Evolutionary conservation across 2,113 vertebrate genomes (phyloP), one percentile per base, ranked within the genome.

Genomic region (Datnioides undecimradiatus): DNA sequence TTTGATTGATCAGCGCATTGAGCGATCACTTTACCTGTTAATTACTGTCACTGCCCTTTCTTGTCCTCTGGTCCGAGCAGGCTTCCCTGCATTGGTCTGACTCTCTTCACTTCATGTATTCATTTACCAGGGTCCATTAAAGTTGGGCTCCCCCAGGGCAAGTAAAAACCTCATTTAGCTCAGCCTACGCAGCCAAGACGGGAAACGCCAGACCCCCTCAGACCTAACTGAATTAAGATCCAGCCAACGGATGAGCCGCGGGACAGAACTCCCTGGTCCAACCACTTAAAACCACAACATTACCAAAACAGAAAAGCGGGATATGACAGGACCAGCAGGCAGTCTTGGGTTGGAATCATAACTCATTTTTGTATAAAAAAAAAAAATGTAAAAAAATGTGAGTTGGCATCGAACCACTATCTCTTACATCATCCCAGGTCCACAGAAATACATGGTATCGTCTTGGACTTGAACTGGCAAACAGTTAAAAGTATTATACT

Each of bases 181-280:
- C 90, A 88, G 93, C 80, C 88, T 91, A 90, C 82, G 86, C 66
- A 85, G 91, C 92, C 93, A 93, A 93, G 92, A 94, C 83, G 92
- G 94, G 92, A 95, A 95, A 91, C 88, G 82, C 88, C 93, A 94
- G 90, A 90, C 90, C 89, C 88, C 87, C 82, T 91, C 84, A 84
- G 85, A 77, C 85, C 80, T 94, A 95, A 95, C 92, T 88, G 91
- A 89, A 95, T 95, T 95, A 95, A 85, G 90, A 93, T 84, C 91
- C 86, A 88, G 88, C 92, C 90, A 92, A 88, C 92, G 93, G 93
- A 95, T 94, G 93, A 91, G 91, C 93, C 85, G 85, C 88, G 63
- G 93, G 93, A 93, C 89, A 94, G 89, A 90, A 89, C 88, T 88
- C 91, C 78, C 80, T 91, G 87, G 90, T 90, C 85, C 85, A 86